Evolutionary conservation across 2,888 invertebrate species (phyloP).

Genomic region (Diarsia dahlii): DNA sequence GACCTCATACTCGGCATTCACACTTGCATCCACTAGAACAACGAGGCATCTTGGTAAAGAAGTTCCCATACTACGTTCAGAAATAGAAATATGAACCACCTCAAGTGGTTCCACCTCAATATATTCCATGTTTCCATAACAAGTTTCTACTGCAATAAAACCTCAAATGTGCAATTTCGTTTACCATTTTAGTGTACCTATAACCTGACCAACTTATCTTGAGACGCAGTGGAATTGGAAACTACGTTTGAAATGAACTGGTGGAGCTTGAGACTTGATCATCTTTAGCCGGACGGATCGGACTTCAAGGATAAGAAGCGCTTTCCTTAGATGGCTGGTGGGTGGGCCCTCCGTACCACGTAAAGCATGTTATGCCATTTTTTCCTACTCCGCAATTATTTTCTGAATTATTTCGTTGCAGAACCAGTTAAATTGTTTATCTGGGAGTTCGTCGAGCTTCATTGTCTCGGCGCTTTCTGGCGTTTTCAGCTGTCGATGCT

Average conservation of each 20-base stretch:
- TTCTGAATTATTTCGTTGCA: no score
- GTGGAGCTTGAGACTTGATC: no score
- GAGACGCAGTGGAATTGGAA: not conserved
- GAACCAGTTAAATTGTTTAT: no score
- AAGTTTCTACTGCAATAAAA: slow-evolving; percentile 20
- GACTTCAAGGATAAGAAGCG: no score
- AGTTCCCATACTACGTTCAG: not conserved
- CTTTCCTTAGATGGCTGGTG: not conserved
- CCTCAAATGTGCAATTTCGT: slow-evolving; percentile 41
- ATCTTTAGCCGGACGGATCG: not conserved
- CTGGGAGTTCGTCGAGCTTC: no score
- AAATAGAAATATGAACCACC: not conserved
- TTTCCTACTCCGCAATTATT: no score
- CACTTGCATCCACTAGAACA: no score
- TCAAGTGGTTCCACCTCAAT: not conserved
- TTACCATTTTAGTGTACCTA: slow-evolving; percentile 26
- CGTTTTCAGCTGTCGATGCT: no score
- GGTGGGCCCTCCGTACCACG: no score
- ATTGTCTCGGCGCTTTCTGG: no score
- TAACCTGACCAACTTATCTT: not conserved
- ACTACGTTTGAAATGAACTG: not conserved
- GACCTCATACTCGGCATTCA: no score
- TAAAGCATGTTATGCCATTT: not conserved
- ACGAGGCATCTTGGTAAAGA: not conserved
- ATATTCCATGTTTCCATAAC: slow-evolving; percentile 39